A percentile compares a stretch with the other conserved stretches of the same genome.
Conservation (phyloP, 2,797 vertebrate genomes). For the Cuculus canorus region DNA sequence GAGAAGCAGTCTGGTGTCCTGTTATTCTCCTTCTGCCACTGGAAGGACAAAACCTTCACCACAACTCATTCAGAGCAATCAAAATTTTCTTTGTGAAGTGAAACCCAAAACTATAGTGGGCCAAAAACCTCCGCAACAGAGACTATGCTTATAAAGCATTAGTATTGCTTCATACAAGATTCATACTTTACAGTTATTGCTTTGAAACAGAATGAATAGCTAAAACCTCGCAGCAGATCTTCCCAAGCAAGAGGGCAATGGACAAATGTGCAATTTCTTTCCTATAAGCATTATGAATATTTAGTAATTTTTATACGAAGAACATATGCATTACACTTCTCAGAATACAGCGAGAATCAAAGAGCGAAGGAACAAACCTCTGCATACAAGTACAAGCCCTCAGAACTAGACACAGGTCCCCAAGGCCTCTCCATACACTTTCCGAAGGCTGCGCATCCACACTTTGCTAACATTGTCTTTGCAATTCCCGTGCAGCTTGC, state of each 20-base stretch:
- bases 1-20: not conserved
- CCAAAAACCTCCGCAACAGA: not conserved
- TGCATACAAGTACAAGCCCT: not conserved
- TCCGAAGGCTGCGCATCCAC: not conserved
- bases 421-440: not conserved
- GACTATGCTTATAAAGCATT: not conserved
- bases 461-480: not conserved
- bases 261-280: not conserved
- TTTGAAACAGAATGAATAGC: not conserved
- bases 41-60: not conserved
- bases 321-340: fast-evolving
- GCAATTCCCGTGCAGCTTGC: not conserved
- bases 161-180: not conserved
- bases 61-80: not conserved
- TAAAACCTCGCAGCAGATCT: not conserved
- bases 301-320: not conserved
- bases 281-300: not conserved
- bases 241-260: fast-evolving
- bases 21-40: not conserved
- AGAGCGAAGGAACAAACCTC: not conserved
- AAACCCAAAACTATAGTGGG: not conserved
- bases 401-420: not conserved
- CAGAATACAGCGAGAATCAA: not conserved
- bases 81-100: not conserved
- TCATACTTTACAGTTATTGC: not conserved